A percentile compares a stretch with the other conserved stretches of the same genome.
Evolutionary conservation across 2,113 vertebrate species (phyloP).

Genomic region (Mormoops blainvillei): DNA sequence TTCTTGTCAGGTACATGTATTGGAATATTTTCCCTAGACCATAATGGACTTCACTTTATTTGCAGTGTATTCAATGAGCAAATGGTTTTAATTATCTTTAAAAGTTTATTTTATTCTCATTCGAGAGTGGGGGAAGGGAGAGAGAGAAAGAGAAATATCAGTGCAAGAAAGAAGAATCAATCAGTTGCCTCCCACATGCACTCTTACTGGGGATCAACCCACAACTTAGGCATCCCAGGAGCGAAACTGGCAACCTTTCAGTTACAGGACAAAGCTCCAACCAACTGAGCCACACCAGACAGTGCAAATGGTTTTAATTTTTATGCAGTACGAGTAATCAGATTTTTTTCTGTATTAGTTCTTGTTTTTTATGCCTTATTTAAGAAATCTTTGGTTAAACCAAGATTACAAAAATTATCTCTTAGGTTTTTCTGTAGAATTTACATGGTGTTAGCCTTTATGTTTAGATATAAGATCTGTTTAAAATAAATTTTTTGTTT

Average conservation of each 20-base stretch:
- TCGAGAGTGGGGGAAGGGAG: no score
- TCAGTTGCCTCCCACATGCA: no score
- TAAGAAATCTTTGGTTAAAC: background rate
- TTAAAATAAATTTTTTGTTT: background rate
- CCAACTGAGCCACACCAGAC: no score
- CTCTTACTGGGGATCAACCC: no score
- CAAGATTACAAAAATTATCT: background rate
- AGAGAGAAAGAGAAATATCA: no score
- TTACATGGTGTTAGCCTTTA: background rate
- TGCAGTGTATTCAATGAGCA: background rate
- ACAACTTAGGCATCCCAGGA: no score
- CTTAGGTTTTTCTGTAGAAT: background rate
- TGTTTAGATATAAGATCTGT: background rate
- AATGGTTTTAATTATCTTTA: no score
- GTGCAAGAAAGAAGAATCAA: no score
- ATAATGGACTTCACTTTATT: background rate
- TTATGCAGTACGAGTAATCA: background rate
- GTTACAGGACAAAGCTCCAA: no score
- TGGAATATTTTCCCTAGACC: background rate
- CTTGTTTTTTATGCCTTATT: background rate
- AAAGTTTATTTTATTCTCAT: no score
- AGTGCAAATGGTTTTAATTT: background rate
- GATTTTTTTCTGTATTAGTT: background rate
- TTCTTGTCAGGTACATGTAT: background rate
- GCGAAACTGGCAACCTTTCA: no score